Evolutionary conservation across 1,140 invertebrate species (phyloP), one percentile per base, ranked within the genome.

Genomic region (Heliconius nattereri): DNA sequence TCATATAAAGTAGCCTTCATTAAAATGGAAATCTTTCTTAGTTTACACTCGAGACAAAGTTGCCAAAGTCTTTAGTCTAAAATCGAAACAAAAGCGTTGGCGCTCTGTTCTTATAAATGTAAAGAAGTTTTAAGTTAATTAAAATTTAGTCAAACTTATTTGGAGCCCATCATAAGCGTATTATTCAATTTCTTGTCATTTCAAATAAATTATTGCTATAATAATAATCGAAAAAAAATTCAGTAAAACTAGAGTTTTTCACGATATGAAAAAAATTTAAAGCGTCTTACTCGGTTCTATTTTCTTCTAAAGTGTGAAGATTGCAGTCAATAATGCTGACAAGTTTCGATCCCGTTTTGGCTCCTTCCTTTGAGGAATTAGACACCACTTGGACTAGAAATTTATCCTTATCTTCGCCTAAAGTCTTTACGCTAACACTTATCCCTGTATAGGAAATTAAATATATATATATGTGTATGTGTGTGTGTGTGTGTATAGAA

Each of bases 241-340:
- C 3, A 60, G 54, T 23, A 26, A 60, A 60, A 11, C n/a, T 23
- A 23, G 40, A 60, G 8, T 3, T 60, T 60, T 23, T 23, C 54
- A 11, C 3, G 0, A 23, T 9, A 23, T 60, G 54, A 26, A 20
- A n/a, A 57, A 60, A 11, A 8, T 23, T 60, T 11, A 26, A 23
- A 60, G n/a, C n/a, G n/a, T 70, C 88, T 90, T 91, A 95, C 95
- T 95, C 95, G 77, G 85, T 92, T 86, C 95, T 90, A 83, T 94
- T 95, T 89, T 96, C 95, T 90, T 96, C 95, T 82, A 96, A 90
- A 6, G 95, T 96, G 78, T 95, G 95, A 45, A 95, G 88, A 82
- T 95, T 94, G 77, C 89, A 87, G 82, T 95, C 95, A 26, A 95
- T 89, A 88, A 95, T 95, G 75, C 94, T 91, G n/a, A 95, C 94